phyloP scores from a whole-genome alignment of 1,140 invertebrate species.

The Pissodes strobi region DNA sequence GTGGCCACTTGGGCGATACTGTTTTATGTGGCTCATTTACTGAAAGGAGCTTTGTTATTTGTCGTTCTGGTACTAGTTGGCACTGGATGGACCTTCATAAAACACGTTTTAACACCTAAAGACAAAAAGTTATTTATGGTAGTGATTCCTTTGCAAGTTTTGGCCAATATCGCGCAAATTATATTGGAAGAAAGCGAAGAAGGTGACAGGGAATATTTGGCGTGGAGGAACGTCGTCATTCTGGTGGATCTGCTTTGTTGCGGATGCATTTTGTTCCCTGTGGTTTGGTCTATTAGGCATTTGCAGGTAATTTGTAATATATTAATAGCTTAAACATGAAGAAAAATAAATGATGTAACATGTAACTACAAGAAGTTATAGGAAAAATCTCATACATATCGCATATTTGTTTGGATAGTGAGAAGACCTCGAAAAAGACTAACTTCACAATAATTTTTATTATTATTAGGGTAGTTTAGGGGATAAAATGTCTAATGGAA shows the following conservation, averaged over 20 bases:
- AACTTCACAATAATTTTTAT: too few relatives aligned
- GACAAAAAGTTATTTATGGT: conserved; percentile 99
- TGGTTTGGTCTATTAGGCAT: conserved; percentile 94
- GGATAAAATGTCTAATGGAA: too few relatives aligned
- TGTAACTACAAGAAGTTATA: too few relatives aligned
- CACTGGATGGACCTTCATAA: conserved; percentile 98
- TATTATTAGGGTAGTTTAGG: too few relatives aligned
- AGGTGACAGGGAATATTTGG: conserved; percentile 84
- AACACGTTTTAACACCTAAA: conserved; percentile 93
- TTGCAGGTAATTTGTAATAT: conserved; percentile 74
- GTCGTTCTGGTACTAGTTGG: conserved; percentile 96
- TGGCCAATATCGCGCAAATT: conserved; percentile 96
- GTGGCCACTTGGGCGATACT: conserved; percentile 97
- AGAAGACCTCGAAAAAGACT: too few relatives aligned
- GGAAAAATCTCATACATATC: too few relatives aligned
- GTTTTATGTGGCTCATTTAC: conserved; percentile 95
- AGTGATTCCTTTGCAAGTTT: conserved; percentile 94
- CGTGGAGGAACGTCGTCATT: conserved; percentile 93
- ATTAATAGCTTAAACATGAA: too few relatives aligned
- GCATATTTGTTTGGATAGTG: too few relatives aligned
- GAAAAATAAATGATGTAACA: neutral
- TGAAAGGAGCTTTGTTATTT: conserved; percentile 79
- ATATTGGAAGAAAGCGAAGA: conserved; percentile 98
- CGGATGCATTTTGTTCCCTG: conserved; percentile 95
- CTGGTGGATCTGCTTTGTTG: conserved; percentile 95